Percentiles rank a stretch among this genome's conserved stretches.
These are phyloP conservation scores for Montipora foliosa DNA, from an alignment of 64 coral and sea anemone genomes.

Conservation along the genomic window DNA sequence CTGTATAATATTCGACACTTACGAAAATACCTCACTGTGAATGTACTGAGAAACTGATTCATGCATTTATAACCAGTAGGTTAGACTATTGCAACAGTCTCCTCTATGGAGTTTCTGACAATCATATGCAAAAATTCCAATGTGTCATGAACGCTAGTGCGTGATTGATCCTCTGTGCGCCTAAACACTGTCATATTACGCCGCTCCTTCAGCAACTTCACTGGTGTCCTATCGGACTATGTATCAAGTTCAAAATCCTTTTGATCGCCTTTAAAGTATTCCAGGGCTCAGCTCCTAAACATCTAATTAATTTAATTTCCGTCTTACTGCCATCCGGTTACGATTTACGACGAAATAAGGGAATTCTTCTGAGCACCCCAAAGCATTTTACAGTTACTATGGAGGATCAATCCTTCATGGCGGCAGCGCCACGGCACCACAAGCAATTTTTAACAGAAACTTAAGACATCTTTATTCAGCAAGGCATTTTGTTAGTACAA, in stretches of 20 bases:
- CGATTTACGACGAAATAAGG: constrained; percentile 18
- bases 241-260: constrained; percentile 14
- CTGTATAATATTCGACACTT: background rate
- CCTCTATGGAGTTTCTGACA: background rate
- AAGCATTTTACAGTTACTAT: background rate
- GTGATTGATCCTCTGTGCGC: background rate
- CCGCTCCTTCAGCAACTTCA: background rate
- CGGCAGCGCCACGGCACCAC: background rate
- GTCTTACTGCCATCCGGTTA: constrained; percentile 50
- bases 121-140: constrained; percentile 12
- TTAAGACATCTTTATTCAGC: constrained; percentile 8
- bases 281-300: constrained; percentile 46
- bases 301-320: constrained; percentile 42
- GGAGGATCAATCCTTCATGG: background rate
- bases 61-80: background rate
- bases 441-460: constrained; percentile 10
- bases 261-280: constrained; percentile 27
- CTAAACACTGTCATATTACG: constrained; percentile 23
- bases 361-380: constrained; percentile 1
- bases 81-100: background rate
- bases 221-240: constrained; percentile 14
- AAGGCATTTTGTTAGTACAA: background rate
- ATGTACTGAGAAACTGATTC: constrained; percentile 18
- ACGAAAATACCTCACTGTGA: constrained; percentile 12
- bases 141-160: background rate